Evolutionary conservation across 2,113 vertebrate genomes (phyloP).

Genomic region (Proteles cristata): DNA sequence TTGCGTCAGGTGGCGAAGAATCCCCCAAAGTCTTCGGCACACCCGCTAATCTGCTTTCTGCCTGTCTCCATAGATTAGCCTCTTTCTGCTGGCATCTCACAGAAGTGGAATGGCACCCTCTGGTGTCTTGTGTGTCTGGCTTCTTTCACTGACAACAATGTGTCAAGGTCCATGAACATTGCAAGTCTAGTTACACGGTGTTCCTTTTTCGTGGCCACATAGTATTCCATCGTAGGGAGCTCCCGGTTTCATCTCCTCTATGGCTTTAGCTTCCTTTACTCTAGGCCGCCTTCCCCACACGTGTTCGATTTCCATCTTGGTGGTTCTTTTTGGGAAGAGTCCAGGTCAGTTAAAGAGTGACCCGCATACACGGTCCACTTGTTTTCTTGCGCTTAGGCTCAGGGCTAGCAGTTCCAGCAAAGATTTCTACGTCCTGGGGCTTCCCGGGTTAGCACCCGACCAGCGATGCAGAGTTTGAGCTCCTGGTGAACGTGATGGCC

Average conservation of each 20-base stretch:
- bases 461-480: background rate
- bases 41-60: background rate
- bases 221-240: background rate
- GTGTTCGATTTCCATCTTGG: background rate
- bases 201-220: background rate
- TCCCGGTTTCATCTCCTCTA: rapidly evolving
- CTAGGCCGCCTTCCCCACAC: background rate
- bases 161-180: background rate
- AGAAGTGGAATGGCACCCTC: rapidly evolving
- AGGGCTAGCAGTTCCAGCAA: no score
- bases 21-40: background rate
- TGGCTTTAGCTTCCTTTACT: background rate
- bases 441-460: background rate
- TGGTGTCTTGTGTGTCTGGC: background rate
- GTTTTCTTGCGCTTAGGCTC: background rate
- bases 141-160: background rate
- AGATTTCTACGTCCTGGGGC: background rate
- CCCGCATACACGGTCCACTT: background rate
- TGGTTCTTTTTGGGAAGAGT: background rate
- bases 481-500: background rate
- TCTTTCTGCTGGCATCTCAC: background rate
- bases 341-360: background rate
- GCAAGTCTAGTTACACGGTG: no score
- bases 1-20: background rate
- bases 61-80: no score